Percentiles rank a stretch among this genome's conserved stretches.
These are phyloP conservation scores for Trididemnum nubilum DNA, from an alignment of 23 tunicate genomes.

Conservation along the genomic window DNA sequence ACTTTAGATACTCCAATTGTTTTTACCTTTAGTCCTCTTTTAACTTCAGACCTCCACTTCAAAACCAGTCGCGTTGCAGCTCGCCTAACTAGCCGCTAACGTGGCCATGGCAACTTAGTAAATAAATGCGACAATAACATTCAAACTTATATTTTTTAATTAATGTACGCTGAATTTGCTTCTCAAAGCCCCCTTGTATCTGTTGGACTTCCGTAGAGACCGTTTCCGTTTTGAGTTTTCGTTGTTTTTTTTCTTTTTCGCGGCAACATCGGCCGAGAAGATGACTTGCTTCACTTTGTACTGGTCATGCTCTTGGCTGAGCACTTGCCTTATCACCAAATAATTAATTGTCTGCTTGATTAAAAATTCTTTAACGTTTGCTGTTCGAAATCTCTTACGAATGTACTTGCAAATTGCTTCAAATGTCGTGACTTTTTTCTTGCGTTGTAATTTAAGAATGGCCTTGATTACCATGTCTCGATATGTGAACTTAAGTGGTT, in stretches of 20 bases:
- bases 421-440: not conserved
- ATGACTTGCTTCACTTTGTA: not conserved
- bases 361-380: not conserved
- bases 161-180: too few relatives aligned
- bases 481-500: conserved; percentile 37
- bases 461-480: conserved; percentile 39
- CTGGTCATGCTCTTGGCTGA: not conserved
- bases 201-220: too few relatives aligned
- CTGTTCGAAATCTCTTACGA: not conserved
- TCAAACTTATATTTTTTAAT: too few relatives aligned
- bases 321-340: not conserved
- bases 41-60: too few relatives aligned
- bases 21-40: too few relatives aligned
- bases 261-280: not conserved
- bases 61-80: too few relatives aligned
- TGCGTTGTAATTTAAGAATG: not conserved
- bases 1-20: too few relatives aligned
- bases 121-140: too few relatives aligned
- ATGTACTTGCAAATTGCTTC: not conserved
- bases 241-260: not conserved
- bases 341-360: not conserved
- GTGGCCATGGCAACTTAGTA: too few relatives aligned
- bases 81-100: too few relatives aligned
- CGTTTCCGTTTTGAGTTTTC: too few relatives aligned
- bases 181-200: too few relatives aligned